Evolutionary conservation across 1,140 invertebrate genomes (phyloP), one percentile per base, ranked within the genome.

Genomic region (Xylocopa sonorina): DNA sequence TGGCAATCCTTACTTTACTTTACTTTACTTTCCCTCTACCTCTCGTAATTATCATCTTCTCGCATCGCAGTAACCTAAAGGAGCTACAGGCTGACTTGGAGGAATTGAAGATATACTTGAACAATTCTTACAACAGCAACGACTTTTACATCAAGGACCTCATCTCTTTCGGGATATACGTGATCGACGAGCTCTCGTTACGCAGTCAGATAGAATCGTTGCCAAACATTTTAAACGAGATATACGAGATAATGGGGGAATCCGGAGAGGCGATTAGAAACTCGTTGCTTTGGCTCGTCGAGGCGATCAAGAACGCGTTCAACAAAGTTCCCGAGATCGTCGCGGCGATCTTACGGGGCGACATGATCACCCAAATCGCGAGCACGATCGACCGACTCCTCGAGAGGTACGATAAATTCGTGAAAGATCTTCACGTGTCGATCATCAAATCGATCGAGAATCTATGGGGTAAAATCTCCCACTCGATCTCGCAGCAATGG

Each of bases 71-170:
- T 55, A 94, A 96, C 76, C 87, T 97, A 21, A 95, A 94, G 80
- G 93, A 95, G 3, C 94, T 97, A 14, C 95, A 96, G 87, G 93
- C 95, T 32, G 97, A 97, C 91, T 91, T 97, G 1, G 94, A 95
- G 29, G 94, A 96, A 27, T 93, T 97, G 12, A 94, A 95, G 74
- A 69, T 89, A 1, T 97, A 96, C 84, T 88, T 97, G 1, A 96
- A 97, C 86, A 92, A 95, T 41, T 97, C 96, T 0, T 97, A 97
- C 81, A 93, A 96, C 62, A 94, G 94, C 1, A 97, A 98, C 84
- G 96, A 97, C 68, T 97, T 97, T 89, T 97, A 97, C 77, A 94
- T 97, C 2, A 95, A 96, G 89, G 95, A 97, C 88, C 94, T 97
- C 2, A 94, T 96, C 0, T 94, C 94, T 48, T 94, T 96, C 34